Base-by-base conservation (phyloP, 2,888 invertebrate genomes). In the Apeira syringaria region DNA sequence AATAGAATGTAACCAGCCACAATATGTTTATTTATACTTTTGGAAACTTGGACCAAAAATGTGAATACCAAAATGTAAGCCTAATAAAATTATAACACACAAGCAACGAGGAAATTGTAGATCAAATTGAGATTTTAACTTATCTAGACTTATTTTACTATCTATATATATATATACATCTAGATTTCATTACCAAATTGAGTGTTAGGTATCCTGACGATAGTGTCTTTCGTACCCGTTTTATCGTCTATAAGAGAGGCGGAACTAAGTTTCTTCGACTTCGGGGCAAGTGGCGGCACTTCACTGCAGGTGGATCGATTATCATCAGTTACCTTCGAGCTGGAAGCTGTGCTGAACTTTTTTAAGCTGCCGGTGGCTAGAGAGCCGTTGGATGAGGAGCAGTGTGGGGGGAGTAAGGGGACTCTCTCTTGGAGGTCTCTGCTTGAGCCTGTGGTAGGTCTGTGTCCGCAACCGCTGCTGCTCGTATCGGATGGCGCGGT, bases 201-300 rank as follows among this genome's bases (percentile, higher is more conserved):
- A 13, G 77, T 67, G 55, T 81, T 82, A 1, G 81, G 85, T 80
- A 90, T 84, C 58, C 89, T 76, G 32, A 89, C 80, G 5, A 90
- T 72, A 0, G 89, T 89, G 8, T 90, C 90, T 47, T 65, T 80
- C n/a, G 83, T 80, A 20, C 82, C 75, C 22, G 76, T 47, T 62
- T 76, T 83, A 10, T 88, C 88, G 25, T 90, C 90, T 29, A 88
- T 78, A 5, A 90, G 79, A 0, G 90, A 90, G 5, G 81, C 86
- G 1, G 87, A 81, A 50, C 89, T 89, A 31, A 79, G 83, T 63
- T 90, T 90, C 45, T 89, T 88, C 1, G 77, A 66, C 50, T 85
- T 83, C 2, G 87, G 88, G 1, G 72, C 83, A 5, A 85, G 65
- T 0, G 86, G 81, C 1, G 89, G 87, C 5, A 83, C 80, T 59